Percentiles rank a stretch among this genome's conserved stretches.
Conservation (phyloP, 1,140 invertebrate genomes). For the Zaprionus davidi region DNA sequence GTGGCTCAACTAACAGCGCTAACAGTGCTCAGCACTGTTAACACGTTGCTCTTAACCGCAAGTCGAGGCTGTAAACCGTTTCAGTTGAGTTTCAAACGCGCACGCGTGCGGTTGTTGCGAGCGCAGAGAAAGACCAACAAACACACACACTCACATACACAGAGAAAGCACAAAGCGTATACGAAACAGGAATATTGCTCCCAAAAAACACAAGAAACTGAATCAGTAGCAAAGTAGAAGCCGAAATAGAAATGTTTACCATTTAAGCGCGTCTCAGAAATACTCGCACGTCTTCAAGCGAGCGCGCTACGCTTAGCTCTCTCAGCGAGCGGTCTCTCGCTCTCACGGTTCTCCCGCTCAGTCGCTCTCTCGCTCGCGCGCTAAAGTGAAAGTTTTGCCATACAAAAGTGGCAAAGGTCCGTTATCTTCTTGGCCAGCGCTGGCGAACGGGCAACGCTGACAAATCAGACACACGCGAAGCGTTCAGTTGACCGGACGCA, state of each 20-base stretch:
- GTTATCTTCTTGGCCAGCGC: constrained; percentile 75
- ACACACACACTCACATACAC: constrained; percentile 12
- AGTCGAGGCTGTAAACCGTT: constrained; percentile 62
- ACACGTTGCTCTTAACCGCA: constrained; percentile 61
- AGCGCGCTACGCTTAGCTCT: constrained; percentile 22
- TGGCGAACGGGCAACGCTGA: constrained; percentile 60
- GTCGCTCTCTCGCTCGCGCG: constrained; percentile 41
- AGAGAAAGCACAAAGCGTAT: constrained; percentile 53
- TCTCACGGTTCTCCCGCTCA: constrained; percentile 16
- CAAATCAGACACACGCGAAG: constrained; percentile 79
- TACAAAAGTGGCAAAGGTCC: constrained; percentile 82
- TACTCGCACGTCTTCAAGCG: constrained; percentile 66
- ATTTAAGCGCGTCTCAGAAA: constrained; percentile 74
- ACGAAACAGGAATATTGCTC: constrained; percentile 57
- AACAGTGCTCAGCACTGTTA: constrained; percentile 47
- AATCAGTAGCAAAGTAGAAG: constrained; percentile 60
- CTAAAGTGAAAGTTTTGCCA: constrained; percentile 82
- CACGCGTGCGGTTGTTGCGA: constrained; percentile 69
- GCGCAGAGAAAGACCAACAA: constrained; percentile 15
- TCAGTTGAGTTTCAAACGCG: constrained; percentile 77
- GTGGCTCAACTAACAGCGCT: background rate
- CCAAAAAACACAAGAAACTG: constrained; percentile 17
- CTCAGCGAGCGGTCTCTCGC: constrained; percentile 12
- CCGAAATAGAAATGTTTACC: constrained; percentile 77
- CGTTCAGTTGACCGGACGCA: constrained; percentile 82